Evolutionary conservation across 1,140 invertebrate genomes (phyloP).

Genomic region (Eupristina koningsbergeri): DNA sequence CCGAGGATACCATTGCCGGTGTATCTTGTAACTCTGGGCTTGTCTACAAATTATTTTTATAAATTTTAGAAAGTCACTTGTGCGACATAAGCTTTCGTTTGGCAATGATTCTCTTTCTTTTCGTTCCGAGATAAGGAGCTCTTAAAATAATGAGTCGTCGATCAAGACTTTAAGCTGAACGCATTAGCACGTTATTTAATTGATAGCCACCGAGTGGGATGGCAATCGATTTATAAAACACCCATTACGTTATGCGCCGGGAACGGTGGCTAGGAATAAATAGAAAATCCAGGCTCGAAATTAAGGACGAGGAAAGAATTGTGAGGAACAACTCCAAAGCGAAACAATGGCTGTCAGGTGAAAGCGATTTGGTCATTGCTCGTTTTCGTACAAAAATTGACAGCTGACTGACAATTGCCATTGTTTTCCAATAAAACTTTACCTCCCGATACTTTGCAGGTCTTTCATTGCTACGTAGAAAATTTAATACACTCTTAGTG

Average conservation of each 20-base stretch:
- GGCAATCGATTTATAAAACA: not conserved
- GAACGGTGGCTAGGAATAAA: not conserved
- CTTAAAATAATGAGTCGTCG: not conserved
- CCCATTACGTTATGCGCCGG: not conserved
- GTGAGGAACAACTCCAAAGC: not conserved
- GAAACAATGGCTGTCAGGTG: not conserved
- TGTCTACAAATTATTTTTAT: not conserved
- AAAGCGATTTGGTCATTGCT: not conserved
- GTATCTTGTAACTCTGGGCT: not conserved
- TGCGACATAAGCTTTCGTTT: not conserved
- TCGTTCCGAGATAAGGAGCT: not conserved
- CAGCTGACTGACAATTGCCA: conserved; percentile 30
- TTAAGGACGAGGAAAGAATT: not conserved
- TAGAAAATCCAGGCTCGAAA: conserved; percentile 17
- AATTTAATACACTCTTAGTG: not conserved
- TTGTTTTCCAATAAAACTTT: not conserved
- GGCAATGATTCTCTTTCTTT: not conserved
- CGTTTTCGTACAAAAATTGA: not conserved
- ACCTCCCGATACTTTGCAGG: not conserved
- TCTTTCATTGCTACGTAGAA: not conserved
- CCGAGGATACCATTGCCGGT: not conserved
- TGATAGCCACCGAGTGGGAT: not conserved
- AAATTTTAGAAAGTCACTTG: not conserved
- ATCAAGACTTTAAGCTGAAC: too few relatives aligned
- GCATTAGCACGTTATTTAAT: not conserved